Evolutionary conservation across 2,113 vertebrate genomes (phyloP).

Genomic region (Scophthalmus maximus): DNA sequence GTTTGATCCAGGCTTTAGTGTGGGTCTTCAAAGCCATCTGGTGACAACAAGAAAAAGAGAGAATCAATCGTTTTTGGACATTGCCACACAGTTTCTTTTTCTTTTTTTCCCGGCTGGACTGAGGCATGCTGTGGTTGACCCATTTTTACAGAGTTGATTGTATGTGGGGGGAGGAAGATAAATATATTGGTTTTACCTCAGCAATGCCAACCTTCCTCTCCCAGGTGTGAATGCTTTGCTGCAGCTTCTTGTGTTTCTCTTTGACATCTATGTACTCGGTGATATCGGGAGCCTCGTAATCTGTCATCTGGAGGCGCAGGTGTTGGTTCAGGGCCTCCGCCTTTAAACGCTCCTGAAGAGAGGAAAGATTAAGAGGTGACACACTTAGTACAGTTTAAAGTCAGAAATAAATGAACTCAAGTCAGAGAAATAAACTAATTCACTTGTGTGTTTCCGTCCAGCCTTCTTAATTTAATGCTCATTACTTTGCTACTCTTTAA

Average conservation of each 20-base stretch:
- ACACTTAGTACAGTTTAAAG: no score
- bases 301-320: constrained; percentile 46
- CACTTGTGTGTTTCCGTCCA: not conserved
- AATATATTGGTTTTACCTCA: constrained; percentile 53
- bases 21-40: constrained; percentile 58
- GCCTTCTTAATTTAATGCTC: not conserved
- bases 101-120: not conserved
- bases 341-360: constrained; percentile 52
- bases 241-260: constrained; percentile 63
- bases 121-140: not conserved
- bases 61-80: constrained; percentile 5
- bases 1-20: constrained; percentile 21
- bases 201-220: constrained; percentile 63
- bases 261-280: constrained; percentile 50
- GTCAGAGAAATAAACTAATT: no score
- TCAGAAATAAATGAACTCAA: no score
- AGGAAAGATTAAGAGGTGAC: not conserved
- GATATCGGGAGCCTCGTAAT: constrained; percentile 57
- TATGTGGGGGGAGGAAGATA: not conserved
- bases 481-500: not conserved
- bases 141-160: not conserved
- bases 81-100: not conserved
- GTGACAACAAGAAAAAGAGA: constrained; percentile 30
- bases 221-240: constrained; percentile 48
- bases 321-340: constrained; percentile 42